These are phyloP conservation scores for Aquatica leii DNA, from an alignment of 2,888 invertebrate species.

Conservation along the genomic window DNA sequence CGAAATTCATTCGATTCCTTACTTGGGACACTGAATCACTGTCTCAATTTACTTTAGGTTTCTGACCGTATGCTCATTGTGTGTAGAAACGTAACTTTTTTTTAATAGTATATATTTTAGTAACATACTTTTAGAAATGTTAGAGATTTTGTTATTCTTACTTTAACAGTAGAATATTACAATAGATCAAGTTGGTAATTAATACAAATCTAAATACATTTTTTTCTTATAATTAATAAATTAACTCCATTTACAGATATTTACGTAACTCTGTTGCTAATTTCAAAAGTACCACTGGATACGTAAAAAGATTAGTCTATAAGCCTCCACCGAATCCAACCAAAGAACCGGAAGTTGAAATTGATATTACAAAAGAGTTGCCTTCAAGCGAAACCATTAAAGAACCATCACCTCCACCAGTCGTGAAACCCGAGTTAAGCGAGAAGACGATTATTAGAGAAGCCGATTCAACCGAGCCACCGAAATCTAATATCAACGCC, in stretches of 20 bases:
- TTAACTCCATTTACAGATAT: conserved; percentile 75
- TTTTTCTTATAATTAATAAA: too few relatives aligned
- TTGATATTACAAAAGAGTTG: conserved; percentile 25
- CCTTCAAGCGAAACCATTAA: conserved; percentile 1
- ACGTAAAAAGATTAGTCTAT: conserved; percentile 67
- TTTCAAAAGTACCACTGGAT: conserved; percentile 92
- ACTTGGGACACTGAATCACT: too few relatives aligned
- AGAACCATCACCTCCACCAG: conserved; percentile 19
- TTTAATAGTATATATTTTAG: too few relatives aligned
- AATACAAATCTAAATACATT: too few relatives aligned
- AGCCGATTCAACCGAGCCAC: conserved; percentile 59
- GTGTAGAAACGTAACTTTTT: too few relatives aligned
- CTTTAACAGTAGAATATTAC: too few relatives aligned
- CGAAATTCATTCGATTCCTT: too few relatives aligned
- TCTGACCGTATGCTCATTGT: too few relatives aligned
- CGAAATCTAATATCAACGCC: conserved; percentile 40
- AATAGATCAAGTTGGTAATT: too few relatives aligned
- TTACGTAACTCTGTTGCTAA: conserved; percentile 87
- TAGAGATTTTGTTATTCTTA: too few relatives aligned
- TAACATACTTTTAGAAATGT: too few relatives aligned
- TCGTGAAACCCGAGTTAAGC: conserved; percentile 44
- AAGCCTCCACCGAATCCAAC: conserved; percentile 45
- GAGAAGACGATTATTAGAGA: conserved; percentile 59
- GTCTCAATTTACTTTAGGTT: too few relatives aligned
- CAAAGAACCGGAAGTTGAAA: conserved; percentile 16